Percentiles rank a stretch among this genome's conserved stretches.
These are phyloP conservation scores for Acinonyx jubatus DNA, from an alignment of 2,113 vertebrate species.

Conservation along the genomic window DNA sequence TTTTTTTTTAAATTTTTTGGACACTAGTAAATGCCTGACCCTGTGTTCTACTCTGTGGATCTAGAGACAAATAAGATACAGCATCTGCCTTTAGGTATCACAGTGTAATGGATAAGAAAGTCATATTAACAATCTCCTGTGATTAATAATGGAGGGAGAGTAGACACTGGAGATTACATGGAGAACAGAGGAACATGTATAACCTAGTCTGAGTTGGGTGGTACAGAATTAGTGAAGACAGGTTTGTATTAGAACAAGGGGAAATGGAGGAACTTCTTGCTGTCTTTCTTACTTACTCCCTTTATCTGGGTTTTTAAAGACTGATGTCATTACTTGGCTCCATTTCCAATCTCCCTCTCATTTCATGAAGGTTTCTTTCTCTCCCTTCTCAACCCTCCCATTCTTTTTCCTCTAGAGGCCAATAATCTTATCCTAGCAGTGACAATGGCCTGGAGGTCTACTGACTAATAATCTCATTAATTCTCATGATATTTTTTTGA, in stretches of 20 bases:
- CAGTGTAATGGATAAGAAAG: neutral
- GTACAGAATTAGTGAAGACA: neutral
- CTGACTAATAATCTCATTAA: constrained; percentile 60
- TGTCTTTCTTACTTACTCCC: neutral
- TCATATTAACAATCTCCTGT: neutral
- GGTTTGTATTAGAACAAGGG: neutral
- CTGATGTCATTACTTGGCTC: neutral
- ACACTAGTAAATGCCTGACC: neutral
- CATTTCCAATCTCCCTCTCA: neutral
- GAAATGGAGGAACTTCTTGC: neutral
- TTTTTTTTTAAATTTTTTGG: neutral
- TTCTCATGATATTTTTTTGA: constrained; percentile 38
- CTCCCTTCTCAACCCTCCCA: neutral
- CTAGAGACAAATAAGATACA: neutral
- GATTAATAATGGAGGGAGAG: neutral
- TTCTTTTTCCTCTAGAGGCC: neutral
- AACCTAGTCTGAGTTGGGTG: neutral
- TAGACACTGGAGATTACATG: neutral
- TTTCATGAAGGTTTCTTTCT: neutral
- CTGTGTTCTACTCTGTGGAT: neutral
- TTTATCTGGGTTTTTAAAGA: neutral
- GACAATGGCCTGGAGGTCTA: constrained; percentile 39
- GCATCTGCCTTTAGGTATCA: neutral
- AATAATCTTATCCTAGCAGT: neutral
- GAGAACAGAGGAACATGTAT: neutral